A percentile compares a stretch with the other conserved stretches of the same genome.
Conservation (phyloP, 2,888 invertebrate genomes). For the Cepaea hortensis region DNA sequence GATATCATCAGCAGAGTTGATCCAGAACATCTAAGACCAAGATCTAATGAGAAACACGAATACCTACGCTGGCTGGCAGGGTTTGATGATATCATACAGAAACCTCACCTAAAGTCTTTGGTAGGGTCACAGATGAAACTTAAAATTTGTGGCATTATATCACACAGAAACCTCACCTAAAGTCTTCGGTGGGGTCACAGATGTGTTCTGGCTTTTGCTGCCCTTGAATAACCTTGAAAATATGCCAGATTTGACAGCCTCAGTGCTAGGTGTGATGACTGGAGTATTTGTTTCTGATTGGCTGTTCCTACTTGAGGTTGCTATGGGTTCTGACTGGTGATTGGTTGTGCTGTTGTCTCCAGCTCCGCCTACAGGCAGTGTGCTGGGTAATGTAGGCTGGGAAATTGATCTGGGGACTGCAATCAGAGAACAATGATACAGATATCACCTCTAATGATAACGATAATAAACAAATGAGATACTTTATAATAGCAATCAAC, state of each 20-base stretch:
- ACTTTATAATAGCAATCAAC: too few relatives aligned
- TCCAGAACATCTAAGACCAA: too few relatives aligned
- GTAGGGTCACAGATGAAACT: slow-evolving; percentile 1
- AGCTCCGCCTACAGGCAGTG: slow-evolving; percentile 39
- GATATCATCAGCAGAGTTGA: too few relatives aligned
- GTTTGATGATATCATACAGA: too few relatives aligned
- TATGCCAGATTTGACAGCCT: slow-evolving; percentile 67
- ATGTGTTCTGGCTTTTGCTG: slow-evolving; percentile 48
- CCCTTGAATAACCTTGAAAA: slow-evolving; percentile 71
- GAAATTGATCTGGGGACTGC: slow-evolving; percentile 65
- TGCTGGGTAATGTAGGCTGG: slow-evolving; percentile 59
- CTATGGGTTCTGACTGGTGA: slow-evolving; percentile 44
- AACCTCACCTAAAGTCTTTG: slow-evolving; percentile 38
- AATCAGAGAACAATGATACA: background rate
- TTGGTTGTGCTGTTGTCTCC: slow-evolving; percentile 49
- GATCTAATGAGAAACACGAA: too few relatives aligned
- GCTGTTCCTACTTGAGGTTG: slow-evolving; percentile 44
- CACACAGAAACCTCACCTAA: slow-evolving; percentile 6
- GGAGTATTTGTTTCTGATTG: slow-evolving; percentile 50
- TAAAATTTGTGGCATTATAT: too few relatives aligned
- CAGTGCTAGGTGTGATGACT: slow-evolving; percentile 53
- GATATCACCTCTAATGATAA: too few relatives aligned
- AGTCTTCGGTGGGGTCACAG: slow-evolving; percentile 38
- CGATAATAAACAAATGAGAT: too few relatives aligned
- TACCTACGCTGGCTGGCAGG: too few relatives aligned